phyloP scores from a whole-genome alignment of 2,888 invertebrate species.

The Poecilobothrus nobilitatus region DNA sequence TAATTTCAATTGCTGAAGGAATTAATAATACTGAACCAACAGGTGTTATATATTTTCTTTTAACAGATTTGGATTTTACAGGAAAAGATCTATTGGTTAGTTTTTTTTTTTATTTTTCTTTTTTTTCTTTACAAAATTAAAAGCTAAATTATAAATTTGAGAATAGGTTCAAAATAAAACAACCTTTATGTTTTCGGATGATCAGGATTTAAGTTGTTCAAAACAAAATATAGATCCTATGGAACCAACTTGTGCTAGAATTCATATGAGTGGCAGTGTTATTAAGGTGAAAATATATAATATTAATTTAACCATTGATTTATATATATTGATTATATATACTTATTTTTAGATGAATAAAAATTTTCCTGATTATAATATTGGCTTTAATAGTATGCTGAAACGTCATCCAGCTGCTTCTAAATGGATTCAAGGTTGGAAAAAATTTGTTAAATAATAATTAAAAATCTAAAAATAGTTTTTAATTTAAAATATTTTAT shows the following conservation, averaged over 20 bases:
- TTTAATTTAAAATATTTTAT: slow-evolving; percentile 23
- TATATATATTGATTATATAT: not conserved
- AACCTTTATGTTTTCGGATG: slow-evolving; percentile 36
- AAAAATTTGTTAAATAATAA: not conserved
- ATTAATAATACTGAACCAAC: slow-evolving; percentile 30
- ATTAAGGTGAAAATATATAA: slow-evolving; percentile 12
- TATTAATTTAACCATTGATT: too few species aligned
- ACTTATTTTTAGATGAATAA: slow-evolving; percentile 28
- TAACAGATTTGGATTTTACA: slow-evolving; percentile 42
- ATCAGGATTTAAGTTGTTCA: slow-evolving; percentile 36
- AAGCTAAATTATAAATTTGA: too few species aligned
- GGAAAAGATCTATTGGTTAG: slow-evolving; percentile 31
- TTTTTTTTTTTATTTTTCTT: too few species aligned
- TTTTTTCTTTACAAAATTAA: too few species aligned
- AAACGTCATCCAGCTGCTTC: slow-evolving; percentile 38
- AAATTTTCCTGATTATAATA: slow-evolving; percentile 26
- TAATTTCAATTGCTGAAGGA: slow-evolving; percentile 42
- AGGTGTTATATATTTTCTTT: slow-evolving; percentile 38
- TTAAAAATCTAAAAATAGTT: not conserved
- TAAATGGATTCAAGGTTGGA: slow-evolving; percentile 33
- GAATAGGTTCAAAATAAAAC: slow-evolving; percentile 36
- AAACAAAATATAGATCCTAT: slow-evolving; percentile 36
- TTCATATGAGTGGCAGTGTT: slow-evolving; percentile 18
- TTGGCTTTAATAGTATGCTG: slow-evolving; percentile 29
- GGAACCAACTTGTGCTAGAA: slow-evolving; percentile 38